Percentiles rank a stretch among this genome's conserved stretches.
Evolutionary conservation across 2,113 vertebrate genomes (phyloP).

Genomic region (Pitta sordida): DNA sequence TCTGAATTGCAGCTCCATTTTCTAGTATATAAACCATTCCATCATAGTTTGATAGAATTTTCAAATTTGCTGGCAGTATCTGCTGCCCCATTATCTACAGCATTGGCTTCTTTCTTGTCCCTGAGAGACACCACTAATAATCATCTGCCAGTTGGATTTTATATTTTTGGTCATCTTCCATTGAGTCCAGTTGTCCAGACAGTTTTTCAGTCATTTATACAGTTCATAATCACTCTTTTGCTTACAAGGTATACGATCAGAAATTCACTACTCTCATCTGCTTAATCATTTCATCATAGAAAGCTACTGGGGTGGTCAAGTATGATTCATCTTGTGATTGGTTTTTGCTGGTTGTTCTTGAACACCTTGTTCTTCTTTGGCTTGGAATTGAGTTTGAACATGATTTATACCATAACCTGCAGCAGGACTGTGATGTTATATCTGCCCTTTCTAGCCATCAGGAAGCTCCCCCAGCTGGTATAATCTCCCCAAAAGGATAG

Average conservation of each 20-base stretch:
- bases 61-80: background rate
- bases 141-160: background rate
- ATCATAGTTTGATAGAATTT: background rate
- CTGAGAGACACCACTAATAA: background rate
- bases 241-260: background rate
- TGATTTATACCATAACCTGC: background rate
- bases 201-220: background rate
- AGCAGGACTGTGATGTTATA: background rate
- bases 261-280: background rate
- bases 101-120: background rate
- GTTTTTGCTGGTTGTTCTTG: background rate
- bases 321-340: background rate
- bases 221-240: background rate
- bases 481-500: background rate
- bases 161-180: background rate
- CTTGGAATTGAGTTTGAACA: background rate
- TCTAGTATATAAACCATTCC: background rate
- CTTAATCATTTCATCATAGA: background rate
- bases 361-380: background rate
- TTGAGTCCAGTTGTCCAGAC: background rate
- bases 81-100: background rate
- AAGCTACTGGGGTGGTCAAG: background rate
- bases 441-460: background rate
- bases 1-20: background rate
- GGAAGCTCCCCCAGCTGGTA: background rate